Conservation (phyloP, 2,113 vertebrate species). For the Miniopterus natalensis region DNA sequence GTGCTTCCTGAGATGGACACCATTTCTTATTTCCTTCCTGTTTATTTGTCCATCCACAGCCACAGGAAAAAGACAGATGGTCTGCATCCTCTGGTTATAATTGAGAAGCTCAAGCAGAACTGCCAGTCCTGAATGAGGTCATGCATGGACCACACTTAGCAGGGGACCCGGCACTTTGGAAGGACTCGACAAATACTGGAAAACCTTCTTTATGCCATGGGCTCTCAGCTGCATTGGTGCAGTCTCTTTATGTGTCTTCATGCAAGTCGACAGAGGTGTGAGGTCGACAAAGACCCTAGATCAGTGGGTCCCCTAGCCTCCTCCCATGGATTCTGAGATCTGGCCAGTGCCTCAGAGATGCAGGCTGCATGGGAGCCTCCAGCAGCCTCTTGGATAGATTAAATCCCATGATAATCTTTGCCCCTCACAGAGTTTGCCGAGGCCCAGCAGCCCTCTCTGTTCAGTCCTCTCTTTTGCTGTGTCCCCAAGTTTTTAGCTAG, state of each 20-base stretch:
- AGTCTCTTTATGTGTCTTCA: background rate
- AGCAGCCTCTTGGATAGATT: background rate
- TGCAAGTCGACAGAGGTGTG: background rate
- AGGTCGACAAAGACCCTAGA: background rate
- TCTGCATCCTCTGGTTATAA: background rate
- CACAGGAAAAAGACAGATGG: background rate
- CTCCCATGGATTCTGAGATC: background rate
- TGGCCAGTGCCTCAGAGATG: background rate
- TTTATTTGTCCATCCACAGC: background rate
- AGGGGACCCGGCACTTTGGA: background rate
- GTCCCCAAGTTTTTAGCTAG: constrained; percentile 64
- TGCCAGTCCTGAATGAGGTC: background rate
- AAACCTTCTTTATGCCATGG: no score
- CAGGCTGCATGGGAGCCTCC: background rate
- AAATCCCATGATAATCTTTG: background rate
- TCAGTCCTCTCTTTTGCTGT: constrained; percentile 16
- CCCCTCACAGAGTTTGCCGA: background rate
- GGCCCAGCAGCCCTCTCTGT: background rate
- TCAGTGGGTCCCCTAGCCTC: background rate
- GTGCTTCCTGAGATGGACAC: background rate
- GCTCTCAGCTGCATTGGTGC: background rate
- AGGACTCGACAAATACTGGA: background rate
- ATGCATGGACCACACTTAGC: background rate
- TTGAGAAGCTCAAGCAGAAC: background rate
- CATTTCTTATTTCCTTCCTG: background rate